phyloP scores from a whole-genome alignment of 2,797 vertebrate species.

The Thalassophryne amazonica region DNA sequence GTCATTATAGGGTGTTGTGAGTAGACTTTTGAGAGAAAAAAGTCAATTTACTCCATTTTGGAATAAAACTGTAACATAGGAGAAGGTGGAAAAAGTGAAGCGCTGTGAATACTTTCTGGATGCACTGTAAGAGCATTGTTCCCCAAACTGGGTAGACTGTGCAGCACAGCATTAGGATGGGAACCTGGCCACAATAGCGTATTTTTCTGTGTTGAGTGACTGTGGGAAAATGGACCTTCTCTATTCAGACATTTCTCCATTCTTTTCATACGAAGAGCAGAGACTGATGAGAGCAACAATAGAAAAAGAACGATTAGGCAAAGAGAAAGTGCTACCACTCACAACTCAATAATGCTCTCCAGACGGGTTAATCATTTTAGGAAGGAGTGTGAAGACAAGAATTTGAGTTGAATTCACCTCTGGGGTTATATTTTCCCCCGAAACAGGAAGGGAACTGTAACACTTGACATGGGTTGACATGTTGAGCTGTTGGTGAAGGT shows the following conservation, averaged over 20 bases:
- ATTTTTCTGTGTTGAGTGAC: constrained; percentile 97
- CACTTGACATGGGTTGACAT: constrained; percentile 84
- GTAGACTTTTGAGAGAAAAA: too few species aligned
- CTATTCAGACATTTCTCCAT: constrained; percentile 98
- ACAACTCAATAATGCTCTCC: constrained; percentile 92
- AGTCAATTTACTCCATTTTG: too few species aligned
- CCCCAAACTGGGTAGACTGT: constrained; percentile 85
- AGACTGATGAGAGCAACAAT: constrained; percentile 96
- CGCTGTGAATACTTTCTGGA: too few species aligned
- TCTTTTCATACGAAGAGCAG: constrained; percentile 91
- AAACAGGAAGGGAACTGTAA: constrained; percentile 86
- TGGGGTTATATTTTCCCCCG: constrained; percentile 80
- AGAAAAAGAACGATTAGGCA: constrained; percentile 96
- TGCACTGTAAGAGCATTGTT: constrained; percentile 98
- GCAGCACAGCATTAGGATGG: constrained; percentile 77
- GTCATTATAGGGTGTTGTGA: too few species aligned
- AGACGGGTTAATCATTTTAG: constrained; percentile 90
- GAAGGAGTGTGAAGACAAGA: constrained; percentile 83
- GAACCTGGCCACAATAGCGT: constrained; percentile 89
- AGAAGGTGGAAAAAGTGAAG: too few species aligned
- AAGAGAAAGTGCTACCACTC: constrained; percentile 87
- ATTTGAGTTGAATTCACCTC: constrained; percentile 85
- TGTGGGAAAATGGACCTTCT: constrained; percentile 99
- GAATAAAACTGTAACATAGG: too few species aligned
- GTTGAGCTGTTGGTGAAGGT: constrained; percentile 73